Percentiles rank a stretch among this genome's conserved stretches.
Evolutionary conservation across 2,888 invertebrate species (phyloP).

Genomic region (Nesidiocoris tenuis): DNA sequence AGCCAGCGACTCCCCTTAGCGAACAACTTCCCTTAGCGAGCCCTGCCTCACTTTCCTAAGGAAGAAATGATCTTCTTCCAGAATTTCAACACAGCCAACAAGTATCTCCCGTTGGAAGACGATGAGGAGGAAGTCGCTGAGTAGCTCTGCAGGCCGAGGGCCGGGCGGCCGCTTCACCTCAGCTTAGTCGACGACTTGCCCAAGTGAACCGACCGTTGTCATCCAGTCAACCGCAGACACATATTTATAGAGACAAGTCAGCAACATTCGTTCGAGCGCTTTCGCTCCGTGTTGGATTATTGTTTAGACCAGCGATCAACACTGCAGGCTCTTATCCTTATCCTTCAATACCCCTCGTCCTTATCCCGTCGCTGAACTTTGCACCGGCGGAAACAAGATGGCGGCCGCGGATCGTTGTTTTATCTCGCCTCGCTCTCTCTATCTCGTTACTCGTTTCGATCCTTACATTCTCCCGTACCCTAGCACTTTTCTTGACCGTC

Average conservation of each 20-base stretch:
- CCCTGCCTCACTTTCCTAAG: too few relatives aligned
- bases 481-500: conserved; percentile 5
- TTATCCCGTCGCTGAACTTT: background rate
- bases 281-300: background rate
- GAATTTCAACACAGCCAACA: conserved; percentile 43
- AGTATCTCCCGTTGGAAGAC: conserved; percentile 40
- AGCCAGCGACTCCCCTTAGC: too few relatives aligned
- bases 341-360: background rate
- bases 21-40: too few relatives aligned
- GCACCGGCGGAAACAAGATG: background rate
- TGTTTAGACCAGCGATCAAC: background rate
- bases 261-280: background rate
- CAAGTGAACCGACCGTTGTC: background rate
- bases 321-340: background rate
- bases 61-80: too few relatives aligned
- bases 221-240: background rate
- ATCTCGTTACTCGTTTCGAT: background rate
- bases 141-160: conserved; percentile 13
- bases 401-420: too few relatives aligned
- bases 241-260: conserved; percentile 3
- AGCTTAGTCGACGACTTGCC: conserved; percentile 1
- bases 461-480: background rate
- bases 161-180: background rate
- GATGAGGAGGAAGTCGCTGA: conserved; percentile 37
- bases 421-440: background rate